Evolutionary conservation across 2,888 invertebrate species (phyloP).

Genomic region (Tenthredo livida): DNA sequence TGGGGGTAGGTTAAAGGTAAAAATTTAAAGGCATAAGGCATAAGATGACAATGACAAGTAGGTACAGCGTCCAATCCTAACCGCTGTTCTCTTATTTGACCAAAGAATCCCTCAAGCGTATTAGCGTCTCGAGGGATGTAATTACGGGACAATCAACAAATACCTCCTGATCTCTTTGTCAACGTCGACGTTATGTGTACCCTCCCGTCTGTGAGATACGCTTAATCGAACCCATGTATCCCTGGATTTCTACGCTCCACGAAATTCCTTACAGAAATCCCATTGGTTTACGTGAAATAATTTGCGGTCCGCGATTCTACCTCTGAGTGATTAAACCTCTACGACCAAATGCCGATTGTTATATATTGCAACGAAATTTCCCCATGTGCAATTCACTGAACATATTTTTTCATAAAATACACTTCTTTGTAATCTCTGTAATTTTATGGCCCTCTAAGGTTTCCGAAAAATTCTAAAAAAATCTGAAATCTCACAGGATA

Average conservation of each 20-base stretch:
- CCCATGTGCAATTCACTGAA: not conserved
- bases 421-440: too few relatives aligned
- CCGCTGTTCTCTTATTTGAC: not conserved
- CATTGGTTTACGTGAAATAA: slow-evolving; percentile 27
- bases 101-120: slow-evolving; percentile 21
- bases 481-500: too few relatives aligned
- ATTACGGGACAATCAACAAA: slow-evolving; percentile 49
- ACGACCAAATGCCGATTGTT: not conserved
- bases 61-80: not conserved
- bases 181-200: slow-evolving; percentile 41
- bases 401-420: too few relatives aligned
- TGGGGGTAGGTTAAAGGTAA: too few relatives aligned
- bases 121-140: slow-evolving; percentile 31
- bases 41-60: not conserved
- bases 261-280: not conserved
- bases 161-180: slow-evolving; percentile 49
- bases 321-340: slow-evolving; percentile 1
- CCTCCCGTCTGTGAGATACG: slow-evolving; percentile 4
- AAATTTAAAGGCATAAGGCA: not conserved
- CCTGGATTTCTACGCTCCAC: slow-evolving; percentile 15
- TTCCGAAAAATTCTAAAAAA: too few relatives aligned
- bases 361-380: not conserved
- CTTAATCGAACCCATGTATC: slow-evolving; percentile 44
- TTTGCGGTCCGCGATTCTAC: slow-evolving; percentile 15
- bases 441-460: too few relatives aligned